A percentile compares a stretch with the other conserved stretches of the same genome.
Conservation (phyloP, 2,888 invertebrate genomes). For the Eulithis testata region DNA sequence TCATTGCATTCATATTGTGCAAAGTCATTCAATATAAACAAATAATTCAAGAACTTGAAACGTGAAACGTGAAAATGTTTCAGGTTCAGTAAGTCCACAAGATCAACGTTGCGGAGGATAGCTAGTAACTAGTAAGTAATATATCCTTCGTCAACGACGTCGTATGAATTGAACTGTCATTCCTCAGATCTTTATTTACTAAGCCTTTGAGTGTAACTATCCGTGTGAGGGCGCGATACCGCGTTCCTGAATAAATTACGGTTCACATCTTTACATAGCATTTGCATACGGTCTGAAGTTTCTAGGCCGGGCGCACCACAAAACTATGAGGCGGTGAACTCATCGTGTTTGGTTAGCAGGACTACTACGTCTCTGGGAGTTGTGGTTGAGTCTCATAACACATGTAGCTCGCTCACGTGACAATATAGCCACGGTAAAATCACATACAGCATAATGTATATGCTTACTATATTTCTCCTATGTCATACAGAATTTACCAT, state of each 20-base stretch:
- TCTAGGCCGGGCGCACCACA: slow-evolving; percentile 29
- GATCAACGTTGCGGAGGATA: not conserved
- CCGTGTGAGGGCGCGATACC: slow-evolving; percentile 24
- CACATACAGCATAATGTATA: not conserved
- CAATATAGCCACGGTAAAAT: not conserved
- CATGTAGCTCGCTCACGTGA: not conserved
- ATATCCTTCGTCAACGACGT: not conserved
- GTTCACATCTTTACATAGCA: slow-evolving; percentile 32
- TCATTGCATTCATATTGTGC: too few species aligned
- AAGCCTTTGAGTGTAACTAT: slow-evolving; percentile 29
- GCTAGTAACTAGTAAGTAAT: not conserved
- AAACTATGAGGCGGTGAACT: slow-evolving; percentile 51
- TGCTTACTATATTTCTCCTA: not conserved
- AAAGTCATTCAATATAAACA: too few species aligned
- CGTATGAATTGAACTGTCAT: slow-evolving; percentile 20
- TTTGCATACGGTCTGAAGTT: slow-evolving; percentile 32
- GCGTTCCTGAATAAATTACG: slow-evolving; percentile 39
- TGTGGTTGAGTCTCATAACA: slow-evolving; percentile 34
- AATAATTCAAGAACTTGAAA: too few species aligned
- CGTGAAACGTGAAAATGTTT: too few species aligned
- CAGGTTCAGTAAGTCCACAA: not conserved
- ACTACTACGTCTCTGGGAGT: slow-evolving; percentile 44
- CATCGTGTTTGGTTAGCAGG: slow-evolving; percentile 69
- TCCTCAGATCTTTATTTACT: slow-evolving; percentile 24
- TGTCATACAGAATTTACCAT: slow-evolving; percentile 17